Evolutionary conservation across 2,888 invertebrate genomes (phyloP).

Genomic region (Eustalomyia histrio): DNA sequence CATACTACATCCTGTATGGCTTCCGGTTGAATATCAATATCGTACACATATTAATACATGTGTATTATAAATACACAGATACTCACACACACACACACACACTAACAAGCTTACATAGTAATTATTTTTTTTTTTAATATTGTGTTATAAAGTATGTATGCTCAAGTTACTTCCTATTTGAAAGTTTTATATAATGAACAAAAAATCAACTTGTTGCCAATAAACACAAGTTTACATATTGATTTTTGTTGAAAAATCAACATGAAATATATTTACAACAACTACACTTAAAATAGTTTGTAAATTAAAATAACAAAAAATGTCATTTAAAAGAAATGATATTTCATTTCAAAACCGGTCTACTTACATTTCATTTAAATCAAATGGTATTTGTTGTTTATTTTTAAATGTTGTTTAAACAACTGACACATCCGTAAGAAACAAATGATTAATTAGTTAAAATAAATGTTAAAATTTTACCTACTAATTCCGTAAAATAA

Average conservation of each 20-base stretch:
- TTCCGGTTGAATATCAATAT: constrained; percentile 36
- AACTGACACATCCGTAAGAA: no score
- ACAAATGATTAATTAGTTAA: no score
- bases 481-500: no score
- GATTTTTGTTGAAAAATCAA: constrained; percentile 37
- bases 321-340: no score
- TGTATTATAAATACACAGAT: no score
- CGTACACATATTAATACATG: background rate
- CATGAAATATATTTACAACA: background rate
- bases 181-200: constrained; percentile 22
- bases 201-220: constrained; percentile 43
- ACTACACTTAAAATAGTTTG: no score
- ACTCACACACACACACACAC: background rate
- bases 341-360: no score
- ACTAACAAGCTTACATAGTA: background rate
- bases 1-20: constrained; percentile 46
- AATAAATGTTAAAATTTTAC: no score
- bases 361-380: no score
- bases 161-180: constrained; percentile 48
- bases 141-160: background rate
- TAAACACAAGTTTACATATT: constrained; percentile 9
- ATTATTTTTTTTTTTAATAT: background rate
- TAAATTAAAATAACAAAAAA: no score
- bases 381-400: no score
- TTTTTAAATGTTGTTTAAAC: no score